phyloP scores from a whole-genome alignment of 2,888 invertebrate species.

The Calameuta pallipes region DNA sequence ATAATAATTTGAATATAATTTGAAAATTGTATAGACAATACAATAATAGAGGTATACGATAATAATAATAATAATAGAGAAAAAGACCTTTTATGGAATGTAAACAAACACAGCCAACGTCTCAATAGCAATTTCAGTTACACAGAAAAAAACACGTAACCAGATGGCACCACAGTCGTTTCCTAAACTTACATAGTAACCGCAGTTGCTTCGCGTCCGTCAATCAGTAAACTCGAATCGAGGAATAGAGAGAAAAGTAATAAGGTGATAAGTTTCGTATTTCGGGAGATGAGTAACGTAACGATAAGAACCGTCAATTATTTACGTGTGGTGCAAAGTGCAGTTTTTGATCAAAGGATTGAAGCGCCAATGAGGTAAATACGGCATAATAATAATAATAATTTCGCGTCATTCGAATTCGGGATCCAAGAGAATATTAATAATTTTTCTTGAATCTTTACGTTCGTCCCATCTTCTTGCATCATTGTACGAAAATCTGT shows the following conservation, averaged over 20 bases:
- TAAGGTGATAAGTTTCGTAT: background rate
- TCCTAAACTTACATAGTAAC: background rate
- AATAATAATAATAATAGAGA: background rate
- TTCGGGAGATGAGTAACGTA: background rate
- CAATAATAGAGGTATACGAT: background rate
- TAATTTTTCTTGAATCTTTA: background rate
- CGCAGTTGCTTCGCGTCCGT: background rate
- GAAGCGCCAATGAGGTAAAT: background rate
- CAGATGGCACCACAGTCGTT: background rate
- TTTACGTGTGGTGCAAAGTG: background rate
- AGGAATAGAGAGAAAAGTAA: background rate
- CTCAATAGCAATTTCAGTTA: background rate
- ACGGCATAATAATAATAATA: background rate
- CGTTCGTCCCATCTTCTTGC: background rate
- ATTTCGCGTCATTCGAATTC: background rate
- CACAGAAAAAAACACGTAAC: background rate
- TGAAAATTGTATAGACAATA: background rate
- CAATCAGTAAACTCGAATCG: background rate
- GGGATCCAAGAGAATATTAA: background rate
- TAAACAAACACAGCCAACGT: background rate
- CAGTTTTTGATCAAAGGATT: background rate
- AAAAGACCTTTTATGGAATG: background rate
- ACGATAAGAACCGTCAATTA: background rate
- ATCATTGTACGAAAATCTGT: background rate
- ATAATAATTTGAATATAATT: background rate